Evolutionary conservation across 1,140 invertebrate genomes (phyloP).

Genomic region (Chrysomallon squamiferum): DNA sequence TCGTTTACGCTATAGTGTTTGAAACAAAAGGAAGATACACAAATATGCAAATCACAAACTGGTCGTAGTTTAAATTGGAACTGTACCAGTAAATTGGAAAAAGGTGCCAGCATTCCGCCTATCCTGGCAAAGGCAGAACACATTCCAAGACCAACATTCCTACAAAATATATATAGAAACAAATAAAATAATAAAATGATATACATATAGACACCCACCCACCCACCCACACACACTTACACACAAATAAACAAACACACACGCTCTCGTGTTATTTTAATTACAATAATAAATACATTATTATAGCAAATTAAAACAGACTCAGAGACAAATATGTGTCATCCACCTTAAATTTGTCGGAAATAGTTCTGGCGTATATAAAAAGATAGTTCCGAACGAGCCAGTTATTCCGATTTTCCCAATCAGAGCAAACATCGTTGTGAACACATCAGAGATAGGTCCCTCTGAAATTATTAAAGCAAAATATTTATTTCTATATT

Average conservation of each 20-base stretch:
- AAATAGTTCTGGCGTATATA: conserved; percentile 23
- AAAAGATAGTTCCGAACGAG: conserved; percentile 12
- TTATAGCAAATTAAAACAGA: not conserved
- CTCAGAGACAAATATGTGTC: not conserved
- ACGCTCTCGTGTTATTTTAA: not conserved
- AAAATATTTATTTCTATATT: too few relatives aligned
- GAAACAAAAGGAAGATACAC: too few relatives aligned
- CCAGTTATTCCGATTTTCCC: conserved; percentile 21
- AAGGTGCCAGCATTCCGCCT: conserved; percentile 39
- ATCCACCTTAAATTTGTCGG: conserved; percentile 26
- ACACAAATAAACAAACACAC: not conserved
- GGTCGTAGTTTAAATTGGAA: too few relatives aligned
- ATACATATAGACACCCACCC: not conserved
- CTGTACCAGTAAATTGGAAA: conserved; percentile 30
- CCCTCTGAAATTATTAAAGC: too few relatives aligned
- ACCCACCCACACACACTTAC: not conserved
- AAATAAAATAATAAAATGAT: not conserved
- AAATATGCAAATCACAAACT: too few relatives aligned
- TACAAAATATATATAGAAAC: conserved; percentile 12
- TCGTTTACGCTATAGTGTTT: too few relatives aligned
- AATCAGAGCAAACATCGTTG: conserved; percentile 1
- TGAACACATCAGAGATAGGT: too few relatives aligned
- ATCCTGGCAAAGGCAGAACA: conserved; percentile 26
- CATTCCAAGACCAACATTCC: conserved; percentile 32
- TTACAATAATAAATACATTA: not conserved